phyloP scores from a whole-genome alignment of 2,888 invertebrate genomes.

The Acanthoscelides obtectus region DNA sequence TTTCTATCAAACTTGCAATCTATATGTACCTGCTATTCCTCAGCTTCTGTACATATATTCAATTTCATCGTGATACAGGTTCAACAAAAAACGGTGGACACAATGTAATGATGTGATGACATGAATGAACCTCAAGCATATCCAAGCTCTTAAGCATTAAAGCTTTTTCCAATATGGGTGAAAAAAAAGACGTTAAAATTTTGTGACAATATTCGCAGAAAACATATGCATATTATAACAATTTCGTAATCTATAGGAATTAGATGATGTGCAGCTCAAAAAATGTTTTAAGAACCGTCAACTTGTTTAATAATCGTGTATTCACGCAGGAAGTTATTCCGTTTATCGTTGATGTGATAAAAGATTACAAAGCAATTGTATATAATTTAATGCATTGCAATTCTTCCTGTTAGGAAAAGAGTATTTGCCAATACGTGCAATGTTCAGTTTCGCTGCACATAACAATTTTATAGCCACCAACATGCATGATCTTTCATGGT shows the following conservation, averaged over 20 bases:
- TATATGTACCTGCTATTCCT: too few species aligned
- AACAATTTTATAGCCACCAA: too few species aligned
- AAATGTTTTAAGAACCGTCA: slow-evolving; percentile 21
- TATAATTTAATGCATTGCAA: neutral
- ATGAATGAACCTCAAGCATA: slow-evolving; percentile 12
- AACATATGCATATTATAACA: slow-evolving; percentile 43
- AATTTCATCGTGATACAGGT: neutral
- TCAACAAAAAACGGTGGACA: neutral
- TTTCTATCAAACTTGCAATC: neutral
- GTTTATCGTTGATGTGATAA: slow-evolving; percentile 1
- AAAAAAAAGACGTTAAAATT: slow-evolving; percentile 16
- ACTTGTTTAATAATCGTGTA: neutral
- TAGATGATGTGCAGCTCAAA: slow-evolving; percentile 32
- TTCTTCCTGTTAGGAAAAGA: neutral
- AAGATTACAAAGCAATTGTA: neutral
- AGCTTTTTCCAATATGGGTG: slow-evolving; percentile 2
- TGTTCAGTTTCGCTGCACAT: too few species aligned
- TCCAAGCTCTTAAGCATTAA: slow-evolving; percentile 12
- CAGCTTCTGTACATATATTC: neutral
- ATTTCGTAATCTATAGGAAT: slow-evolving; percentile 42
- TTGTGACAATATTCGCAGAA: slow-evolving; percentile 35
- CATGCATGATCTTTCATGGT: too few species aligned
- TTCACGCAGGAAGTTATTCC: neutral
- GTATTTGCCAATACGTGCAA: neutral
- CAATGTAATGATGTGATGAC: slow-evolving; percentile 2